Base-by-base conservation (phyloP, 2,888 invertebrate genomes). In the Leucophora obtusa region DNA sequence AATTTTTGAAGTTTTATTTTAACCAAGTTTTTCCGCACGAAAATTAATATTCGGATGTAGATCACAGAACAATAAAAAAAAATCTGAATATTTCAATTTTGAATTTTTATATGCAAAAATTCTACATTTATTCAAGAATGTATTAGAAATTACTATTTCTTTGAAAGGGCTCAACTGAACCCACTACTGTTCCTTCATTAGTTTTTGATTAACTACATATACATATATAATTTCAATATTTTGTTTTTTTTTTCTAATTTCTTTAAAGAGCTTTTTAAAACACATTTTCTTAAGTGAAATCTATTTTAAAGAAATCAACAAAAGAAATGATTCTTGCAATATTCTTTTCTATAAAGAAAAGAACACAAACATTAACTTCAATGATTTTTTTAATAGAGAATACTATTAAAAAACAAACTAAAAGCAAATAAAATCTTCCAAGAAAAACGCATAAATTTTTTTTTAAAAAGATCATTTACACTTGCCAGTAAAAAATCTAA, bases 381-480 rank as follows among this genome's bases (percentile, higher is more conserved):
- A 78, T 73, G 71, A 21, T 73, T 79, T 79, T 74, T 75, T 51
- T 72, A 72, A 72, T 51, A 71, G 62, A 71, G 47, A 74, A 70
- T 62, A 74, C 59, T 80, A 77, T 66, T 10, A 50, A 77, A 71
- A 66, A 59, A 66, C 72, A 56, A 76, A 82, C 76, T 79, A 82
- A 74, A 70, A 79, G 79, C 76, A 82, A 79, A 79, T 71, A 72
- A 77, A 79, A 73, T 79, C 76, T 71, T 79, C 77, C 73, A 75
- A 79, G 63, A 76, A 47, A 82, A 78, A 69, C 74, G 81, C 70
- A 77, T 76, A 77, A 66, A 69, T 76, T 76, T 73, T 74, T 66
- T 54, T 43, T n/a, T n/a, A n/a, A n/a, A n/a, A 18, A 53, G 33
- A 65, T 60, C 38, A 72, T 76, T 65, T 77, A 70, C 81, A 81